Evolutionary conservation across 2,797 vertebrate genomes (phyloP).

Genomic region (Scarus forsteni): DNA sequence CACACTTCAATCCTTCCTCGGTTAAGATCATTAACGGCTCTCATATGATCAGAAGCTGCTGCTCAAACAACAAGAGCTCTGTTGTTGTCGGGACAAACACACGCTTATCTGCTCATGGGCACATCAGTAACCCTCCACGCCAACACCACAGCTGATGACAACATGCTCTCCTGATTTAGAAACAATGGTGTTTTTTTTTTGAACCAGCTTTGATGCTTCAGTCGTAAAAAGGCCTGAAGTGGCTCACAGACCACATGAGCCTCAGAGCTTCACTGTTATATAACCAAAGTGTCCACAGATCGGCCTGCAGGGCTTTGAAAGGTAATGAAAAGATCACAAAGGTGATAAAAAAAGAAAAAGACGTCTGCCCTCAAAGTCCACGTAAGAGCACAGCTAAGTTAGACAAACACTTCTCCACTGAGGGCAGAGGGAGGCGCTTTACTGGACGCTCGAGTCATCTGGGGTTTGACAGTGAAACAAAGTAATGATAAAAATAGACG

Average conservation of each 20-base stretch:
- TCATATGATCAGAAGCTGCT: constrained; percentile 69
- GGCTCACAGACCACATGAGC: neutral
- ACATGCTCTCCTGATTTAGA: neutral
- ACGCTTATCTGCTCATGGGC: constrained; percentile 9
- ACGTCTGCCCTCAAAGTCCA: neutral
- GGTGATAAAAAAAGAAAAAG: neutral
- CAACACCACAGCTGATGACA: neutral
- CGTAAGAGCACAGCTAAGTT: neutral
- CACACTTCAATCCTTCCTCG: constrained; percentile 19
- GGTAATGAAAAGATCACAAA: constrained; percentile 12
- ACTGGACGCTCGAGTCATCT: neutral
- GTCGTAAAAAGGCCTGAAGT: constrained; percentile 2
- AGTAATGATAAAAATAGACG: no score
- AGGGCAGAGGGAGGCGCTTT: neutral
- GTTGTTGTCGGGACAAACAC: constrained; percentile 44
- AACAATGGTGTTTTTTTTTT: neutral
- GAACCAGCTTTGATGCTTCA: neutral
- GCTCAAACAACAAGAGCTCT: constrained; percentile 52
- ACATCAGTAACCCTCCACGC: neutral
- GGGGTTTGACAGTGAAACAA: no score
- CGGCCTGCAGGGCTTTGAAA: neutral
- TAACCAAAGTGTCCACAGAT: constrained; percentile 4
- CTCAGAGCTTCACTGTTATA: neutral
- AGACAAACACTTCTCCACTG: neutral
- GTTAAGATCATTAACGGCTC: constrained; percentile 61